Conservation (phyloP, 2,888 invertebrate species). For the Leucophenga maculata region DNA sequence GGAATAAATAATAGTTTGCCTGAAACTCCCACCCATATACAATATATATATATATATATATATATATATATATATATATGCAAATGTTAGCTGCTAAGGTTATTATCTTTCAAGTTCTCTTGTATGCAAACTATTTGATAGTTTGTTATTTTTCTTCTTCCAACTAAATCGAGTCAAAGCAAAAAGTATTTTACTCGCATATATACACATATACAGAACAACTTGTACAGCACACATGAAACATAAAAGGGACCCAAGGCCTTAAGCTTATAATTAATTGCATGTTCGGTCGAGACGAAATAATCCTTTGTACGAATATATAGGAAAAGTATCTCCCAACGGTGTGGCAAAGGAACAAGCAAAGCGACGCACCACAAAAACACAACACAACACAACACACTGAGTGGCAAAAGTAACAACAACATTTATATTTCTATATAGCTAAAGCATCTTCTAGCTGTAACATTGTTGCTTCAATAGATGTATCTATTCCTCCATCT, state of each 20-base stretch:
- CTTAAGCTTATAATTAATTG: slow-evolving; percentile 72
- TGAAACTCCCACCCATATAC: slow-evolving; percentile 23
- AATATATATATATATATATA: no score
- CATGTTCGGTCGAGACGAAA: slow-evolving; percentile 72
- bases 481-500: no score
- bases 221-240: slow-evolving; percentile 34
- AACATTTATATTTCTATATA: neutral
- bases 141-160: slow-evolving; percentile 41
- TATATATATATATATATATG: no score
- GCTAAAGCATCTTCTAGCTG: neutral
- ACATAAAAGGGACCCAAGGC: slow-evolving; percentile 67
- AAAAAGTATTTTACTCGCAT: neutral
- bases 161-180: slow-evolving; percentile 38
- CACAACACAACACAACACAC: slow-evolving; percentile 6
- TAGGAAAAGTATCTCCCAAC: slow-evolving; percentile 54
- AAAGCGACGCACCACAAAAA: slow-evolving; percentile 6
- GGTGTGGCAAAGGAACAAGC: slow-evolving; percentile 19
- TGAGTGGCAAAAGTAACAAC: neutral
- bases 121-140: slow-evolving; percentile 34
- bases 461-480: no score
- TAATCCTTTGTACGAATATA: slow-evolving; percentile 64
- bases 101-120: slow-evolving; percentile 67
- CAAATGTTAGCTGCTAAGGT: slow-evolving; percentile 57
- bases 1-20: slow-evolving; percentile 68
- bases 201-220: no score